These are phyloP conservation scores for Corythoichthys intestinalis DNA, from an alignment of 2,113 vertebrate species.

Conservation along the genomic window DNA sequence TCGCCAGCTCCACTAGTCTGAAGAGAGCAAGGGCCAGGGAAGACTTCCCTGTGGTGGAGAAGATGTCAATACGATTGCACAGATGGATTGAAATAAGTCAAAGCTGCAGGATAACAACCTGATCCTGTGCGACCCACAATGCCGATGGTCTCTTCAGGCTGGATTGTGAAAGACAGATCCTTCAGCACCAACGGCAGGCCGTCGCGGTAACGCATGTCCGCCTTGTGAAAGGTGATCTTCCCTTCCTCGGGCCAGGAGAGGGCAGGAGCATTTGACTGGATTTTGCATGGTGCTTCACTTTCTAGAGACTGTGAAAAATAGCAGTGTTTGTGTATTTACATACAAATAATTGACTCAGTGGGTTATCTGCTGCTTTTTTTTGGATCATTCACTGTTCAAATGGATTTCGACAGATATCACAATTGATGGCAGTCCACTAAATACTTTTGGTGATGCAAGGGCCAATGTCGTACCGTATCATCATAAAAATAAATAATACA, in stretches of 20 bases:
- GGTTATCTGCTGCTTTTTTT: slow-evolving; percentile 8
- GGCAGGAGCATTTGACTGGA: slow-evolving; percentile 44
- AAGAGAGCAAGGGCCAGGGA: slow-evolving; percentile 75
- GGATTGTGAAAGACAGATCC: slow-evolving; percentile 71
- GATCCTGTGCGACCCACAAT: slow-evolving; percentile 80
- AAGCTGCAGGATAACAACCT: slow-evolving; percentile 57
- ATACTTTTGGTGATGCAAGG: too few species aligned
- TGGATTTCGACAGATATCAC: too few species aligned
- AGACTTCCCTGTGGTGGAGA: slow-evolving; percentile 71
- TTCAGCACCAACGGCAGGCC: slow-evolving; percentile 75
- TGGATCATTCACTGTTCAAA: too few species aligned
- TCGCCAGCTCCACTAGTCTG: slow-evolving; percentile 73
- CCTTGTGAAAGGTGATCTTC: slow-evolving; percentile 71
- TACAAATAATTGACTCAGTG: slow-evolving; percentile 9
- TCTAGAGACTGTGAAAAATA: slow-evolving; percentile 68
- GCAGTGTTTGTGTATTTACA: not conserved
- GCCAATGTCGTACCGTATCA: too few species aligned
- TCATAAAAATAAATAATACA: too few species aligned
- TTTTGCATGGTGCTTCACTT: slow-evolving; percentile 62
- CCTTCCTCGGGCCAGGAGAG: slow-evolving; percentile 74
- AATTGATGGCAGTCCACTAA: too few species aligned
- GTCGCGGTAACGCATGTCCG: slow-evolving; percentile 75
- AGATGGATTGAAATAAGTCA: not conserved
- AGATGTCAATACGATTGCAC: not conserved
- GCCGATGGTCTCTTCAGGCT: slow-evolving; percentile 74